Conservation (phyloP, 2,888 invertebrate species). For the Pachydiplax longipennis region DNA sequence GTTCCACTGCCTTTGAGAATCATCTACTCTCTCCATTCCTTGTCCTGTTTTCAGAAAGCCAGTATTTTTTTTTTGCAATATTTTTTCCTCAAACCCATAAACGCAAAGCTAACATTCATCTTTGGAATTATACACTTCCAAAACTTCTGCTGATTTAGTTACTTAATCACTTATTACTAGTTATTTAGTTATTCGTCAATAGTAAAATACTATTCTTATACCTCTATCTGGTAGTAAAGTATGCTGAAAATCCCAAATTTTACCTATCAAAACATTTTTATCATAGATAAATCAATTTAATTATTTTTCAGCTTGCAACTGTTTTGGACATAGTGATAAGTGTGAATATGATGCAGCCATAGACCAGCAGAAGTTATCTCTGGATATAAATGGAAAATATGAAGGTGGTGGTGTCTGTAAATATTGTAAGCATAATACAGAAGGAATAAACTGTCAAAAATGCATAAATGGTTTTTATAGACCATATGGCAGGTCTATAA, state of each 20-base stretch:
- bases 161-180: too few species aligned
- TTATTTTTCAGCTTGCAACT: constrained; percentile 85
- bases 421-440: constrained; percentile 93
- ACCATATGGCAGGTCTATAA: constrained; percentile 79
- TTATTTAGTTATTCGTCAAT: too few species aligned
- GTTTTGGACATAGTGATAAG: constrained; percentile 89
- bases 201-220: too few species aligned
- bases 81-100: too few species aligned
- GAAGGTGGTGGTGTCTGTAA: constrained; percentile 96
- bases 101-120: too few species aligned
- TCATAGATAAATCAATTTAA: too few species aligned
- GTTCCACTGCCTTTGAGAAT: too few species aligned
- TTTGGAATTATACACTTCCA: too few species aligned
- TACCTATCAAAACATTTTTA: background rate
- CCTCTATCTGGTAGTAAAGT: background rate
- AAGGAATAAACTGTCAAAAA: constrained; percentile 94
- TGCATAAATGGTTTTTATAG: constrained; percentile 88
- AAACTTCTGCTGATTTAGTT: too few species aligned
- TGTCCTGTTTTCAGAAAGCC: too few species aligned
- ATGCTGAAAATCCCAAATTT: background rate
- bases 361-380: constrained; percentile 76
- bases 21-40: too few species aligned
- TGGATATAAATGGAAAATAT: constrained; percentile 91
- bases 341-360: constrained; percentile 86
- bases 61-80: too few species aligned